Evolutionary conservation across 2,797 vertebrate species (phyloP).

Genomic region (Sarcophilus harrisii): DNA sequence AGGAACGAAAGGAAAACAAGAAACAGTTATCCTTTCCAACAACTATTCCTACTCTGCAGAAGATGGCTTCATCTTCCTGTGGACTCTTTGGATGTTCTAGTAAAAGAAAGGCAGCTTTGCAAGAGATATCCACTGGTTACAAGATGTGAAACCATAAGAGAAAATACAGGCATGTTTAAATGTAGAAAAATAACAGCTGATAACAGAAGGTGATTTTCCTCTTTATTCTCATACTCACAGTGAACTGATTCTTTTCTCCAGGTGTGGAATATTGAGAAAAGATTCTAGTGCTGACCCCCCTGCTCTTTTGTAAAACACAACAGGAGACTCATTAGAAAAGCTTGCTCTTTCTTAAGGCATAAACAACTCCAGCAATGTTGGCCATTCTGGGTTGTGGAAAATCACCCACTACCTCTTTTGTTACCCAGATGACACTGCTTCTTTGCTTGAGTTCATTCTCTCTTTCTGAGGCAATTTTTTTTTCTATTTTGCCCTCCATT

Average conservation of each 20-base stretch:
- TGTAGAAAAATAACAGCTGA: neutral
- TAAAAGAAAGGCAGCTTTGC: conserved; percentile 52
- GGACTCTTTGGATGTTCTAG: conserved; percentile 35
- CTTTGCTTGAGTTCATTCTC: neutral
- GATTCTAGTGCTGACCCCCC: neutral
- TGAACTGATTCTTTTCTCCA: conserved; percentile 20
- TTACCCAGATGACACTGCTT: conserved; percentile 18
- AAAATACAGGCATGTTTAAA: neutral
- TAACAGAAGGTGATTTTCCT: neutral
- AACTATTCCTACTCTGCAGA: conserved; percentile 6
- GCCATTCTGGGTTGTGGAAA: neutral
- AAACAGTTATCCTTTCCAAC: conserved; percentile 23
- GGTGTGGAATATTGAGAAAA: neutral
- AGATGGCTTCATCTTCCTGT: conserved; percentile 44
- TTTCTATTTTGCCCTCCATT: conserved; percentile 17
- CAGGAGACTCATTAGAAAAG: neutral
- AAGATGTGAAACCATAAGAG: conserved; percentile 28
- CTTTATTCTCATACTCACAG: neutral
- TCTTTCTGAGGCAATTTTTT: conserved; percentile 11
- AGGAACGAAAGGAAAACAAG: conserved; percentile 28
- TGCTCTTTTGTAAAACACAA: neutral
- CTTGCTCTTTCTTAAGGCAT: conserved; percentile 12
- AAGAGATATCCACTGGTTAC: conserved; percentile 37
- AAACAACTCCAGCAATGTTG: neutral
- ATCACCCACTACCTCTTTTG: conserved; percentile 3